A percentile compares a stretch with the other conserved stretches of the same genome.
Conservation (phyloP, 2,888 invertebrate species). For the Argyresthia albistria region DNA sequence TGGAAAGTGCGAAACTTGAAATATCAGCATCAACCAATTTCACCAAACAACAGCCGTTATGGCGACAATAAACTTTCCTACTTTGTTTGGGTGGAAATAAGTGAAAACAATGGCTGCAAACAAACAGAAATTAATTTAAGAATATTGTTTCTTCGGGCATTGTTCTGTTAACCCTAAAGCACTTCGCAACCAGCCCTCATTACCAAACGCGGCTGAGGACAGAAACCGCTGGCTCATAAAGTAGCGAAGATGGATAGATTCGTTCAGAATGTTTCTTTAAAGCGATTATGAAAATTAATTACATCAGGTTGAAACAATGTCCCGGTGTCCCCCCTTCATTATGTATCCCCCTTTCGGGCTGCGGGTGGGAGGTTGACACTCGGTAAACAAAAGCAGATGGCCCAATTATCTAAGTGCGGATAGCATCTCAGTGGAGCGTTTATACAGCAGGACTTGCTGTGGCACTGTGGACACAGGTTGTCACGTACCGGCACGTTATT, state of each 20-base stretch:
- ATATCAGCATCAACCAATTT: too few relatives aligned
- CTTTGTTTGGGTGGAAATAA: too few relatives aligned
- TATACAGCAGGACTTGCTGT: too few relatives aligned
- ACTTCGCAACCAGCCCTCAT: not conserved
- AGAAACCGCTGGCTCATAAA: constrained; percentile 1
- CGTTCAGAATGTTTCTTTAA: constrained; percentile 23
- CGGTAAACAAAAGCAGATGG: constrained; percentile 37
- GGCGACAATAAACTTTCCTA: too few relatives aligned
- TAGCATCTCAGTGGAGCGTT: too few relatives aligned
- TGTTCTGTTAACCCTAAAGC: not conserved
- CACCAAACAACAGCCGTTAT: too few relatives aligned
- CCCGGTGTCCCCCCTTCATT: constrained; percentile 7
- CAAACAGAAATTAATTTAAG: not conserved
- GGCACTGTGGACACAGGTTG: too few relatives aligned
- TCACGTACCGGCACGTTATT: too few relatives aligned
- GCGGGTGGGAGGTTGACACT: not conserved
- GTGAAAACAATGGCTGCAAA: not conserved
- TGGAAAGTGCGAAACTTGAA: too few relatives aligned
- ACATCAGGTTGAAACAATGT: constrained; percentile 7
- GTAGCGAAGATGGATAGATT: constrained; percentile 3
- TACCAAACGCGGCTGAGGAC: not conserved
- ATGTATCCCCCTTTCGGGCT: not conserved
- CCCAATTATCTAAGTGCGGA: constrained; percentile 26
- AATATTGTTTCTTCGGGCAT: not conserved
- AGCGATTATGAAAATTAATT: constrained; percentile 32